Conservation (phyloP, 2,888 invertebrate genomes). For the Lepetodrilus schrolli region DNA sequence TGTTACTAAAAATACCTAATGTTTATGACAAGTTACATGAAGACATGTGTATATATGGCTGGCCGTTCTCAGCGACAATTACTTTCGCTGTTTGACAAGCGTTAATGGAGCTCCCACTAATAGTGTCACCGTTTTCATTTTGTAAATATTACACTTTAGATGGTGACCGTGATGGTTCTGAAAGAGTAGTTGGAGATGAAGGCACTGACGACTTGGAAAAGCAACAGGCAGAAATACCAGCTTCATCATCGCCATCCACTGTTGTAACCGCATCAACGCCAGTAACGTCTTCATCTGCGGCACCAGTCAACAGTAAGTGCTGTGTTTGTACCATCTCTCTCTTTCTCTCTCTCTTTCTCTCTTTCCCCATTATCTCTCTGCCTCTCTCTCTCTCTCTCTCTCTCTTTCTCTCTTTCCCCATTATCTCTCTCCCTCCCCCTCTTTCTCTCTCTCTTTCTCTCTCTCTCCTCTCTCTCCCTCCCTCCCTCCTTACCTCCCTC, state of each 20-base stretch:
- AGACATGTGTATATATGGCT: neutral
- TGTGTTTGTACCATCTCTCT: neutral
- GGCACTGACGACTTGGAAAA: neutral
- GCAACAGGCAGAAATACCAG: neutral
- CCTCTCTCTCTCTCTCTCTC: neutral
- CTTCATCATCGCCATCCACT: conserved; percentile 7
- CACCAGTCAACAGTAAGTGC: neutral
- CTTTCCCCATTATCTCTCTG: too few species aligned
- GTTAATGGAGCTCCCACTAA: neutral
- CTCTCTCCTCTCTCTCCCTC: neutral
- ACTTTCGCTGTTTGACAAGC: neutral
- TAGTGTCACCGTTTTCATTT: neutral
- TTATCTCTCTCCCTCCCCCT: neutral
- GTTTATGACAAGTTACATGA: neutral
- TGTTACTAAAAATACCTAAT: neutral
- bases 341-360: too few species aligned
- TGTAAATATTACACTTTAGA: neutral
- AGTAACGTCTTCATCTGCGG: neutral
- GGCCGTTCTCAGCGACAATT: neutral
- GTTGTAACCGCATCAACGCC: neutral
- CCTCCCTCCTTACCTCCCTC: too few species aligned
- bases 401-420: neutral
- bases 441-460: neutral
- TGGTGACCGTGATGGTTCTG: conserved; percentile 18
- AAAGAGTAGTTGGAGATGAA: neutral